phyloP scores from a whole-genome alignment of 2,888 invertebrate species.

The Phanerotoma sp. region DNA sequence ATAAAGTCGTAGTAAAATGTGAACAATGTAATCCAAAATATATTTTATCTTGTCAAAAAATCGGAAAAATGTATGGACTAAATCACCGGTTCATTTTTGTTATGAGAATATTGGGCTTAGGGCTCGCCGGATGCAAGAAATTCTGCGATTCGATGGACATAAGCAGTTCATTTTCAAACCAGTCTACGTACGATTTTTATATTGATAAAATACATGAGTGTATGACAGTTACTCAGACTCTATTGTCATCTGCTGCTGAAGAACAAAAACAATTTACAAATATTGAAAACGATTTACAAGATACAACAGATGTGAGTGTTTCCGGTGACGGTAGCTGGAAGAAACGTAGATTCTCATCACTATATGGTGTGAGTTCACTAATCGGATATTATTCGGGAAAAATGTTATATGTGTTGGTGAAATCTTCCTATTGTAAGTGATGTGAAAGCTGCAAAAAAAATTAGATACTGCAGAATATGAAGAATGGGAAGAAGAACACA shows the following conservation, averaged over 20 bases:
- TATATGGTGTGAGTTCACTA: too few species aligned
- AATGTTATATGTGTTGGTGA: too few species aligned
- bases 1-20: slow-evolving; percentile 31
- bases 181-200: slow-evolving; percentile 31
- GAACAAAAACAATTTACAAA: slow-evolving; percentile 33
- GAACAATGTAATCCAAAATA: slow-evolving; percentile 28
- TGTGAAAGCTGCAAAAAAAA: too few species aligned
- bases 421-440: too few species aligned
- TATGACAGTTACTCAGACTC: too few species aligned
- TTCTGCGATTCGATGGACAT: slow-evolving; percentile 32
- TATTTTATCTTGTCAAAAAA: slow-evolving; percentile 32
- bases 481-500: too few species aligned
- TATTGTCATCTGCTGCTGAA: too few species aligned
- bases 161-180: slow-evolving; percentile 27
- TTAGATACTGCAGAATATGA: too few species aligned
- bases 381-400: too few species aligned
- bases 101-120: slow-evolving; percentile 33
- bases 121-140: slow-evolving; percentile 32
- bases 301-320: slow-evolving; percentile 37
- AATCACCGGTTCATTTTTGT: slow-evolving; percentile 34
- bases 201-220: not conserved
- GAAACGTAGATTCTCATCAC: slow-evolving; percentile 32
- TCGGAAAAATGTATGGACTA: slow-evolving; percentile 28
- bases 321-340: slow-evolving; percentile 41
- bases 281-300: slow-evolving; percentile 31